Percentiles rank a stretch among this genome's conserved stretches.
phyloP scores from a whole-genome alignment of 2,888 invertebrate genomes.

The Patella caerulea region DNA sequence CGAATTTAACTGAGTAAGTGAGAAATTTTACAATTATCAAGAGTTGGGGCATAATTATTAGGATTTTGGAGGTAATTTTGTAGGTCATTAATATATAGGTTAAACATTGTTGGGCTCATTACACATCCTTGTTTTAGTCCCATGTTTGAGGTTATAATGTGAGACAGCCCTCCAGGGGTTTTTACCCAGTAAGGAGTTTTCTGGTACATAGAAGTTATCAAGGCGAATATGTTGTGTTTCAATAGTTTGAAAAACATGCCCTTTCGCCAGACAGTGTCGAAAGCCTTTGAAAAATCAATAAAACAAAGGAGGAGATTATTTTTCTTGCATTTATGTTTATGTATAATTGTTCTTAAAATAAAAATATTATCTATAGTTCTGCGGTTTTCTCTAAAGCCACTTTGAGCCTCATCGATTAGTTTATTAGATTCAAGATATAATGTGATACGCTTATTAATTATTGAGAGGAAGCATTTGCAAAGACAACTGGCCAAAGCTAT shows the following conservation, averaged over 20 bases:
- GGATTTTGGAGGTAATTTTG: background rate
- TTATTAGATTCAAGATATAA: background rate
- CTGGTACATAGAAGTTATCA: background rate
- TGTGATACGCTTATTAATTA: background rate
- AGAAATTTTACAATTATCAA: background rate
- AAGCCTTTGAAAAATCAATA: background rate
- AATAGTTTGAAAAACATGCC: background rate
- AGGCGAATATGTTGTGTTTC: background rate
- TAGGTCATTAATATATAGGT: background rate
- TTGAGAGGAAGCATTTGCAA: background rate
- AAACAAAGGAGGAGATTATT: background rate
- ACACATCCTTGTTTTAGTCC: background rate
- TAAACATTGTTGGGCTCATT: background rate
- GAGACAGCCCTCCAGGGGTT: background rate
- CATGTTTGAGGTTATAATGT: background rate
- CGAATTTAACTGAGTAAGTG: background rate
- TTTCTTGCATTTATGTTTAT: background rate
- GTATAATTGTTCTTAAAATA: background rate
- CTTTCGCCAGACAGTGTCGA: background rate
- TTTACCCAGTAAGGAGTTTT: background rate
- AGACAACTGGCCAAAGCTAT: background rate
- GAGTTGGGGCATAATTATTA: background rate
- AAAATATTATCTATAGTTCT: background rate
- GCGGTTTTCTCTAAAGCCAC: background rate
- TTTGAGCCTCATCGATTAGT: background rate